A percentile compares a stretch with the other conserved stretches of the same genome.
Evolutionary conservation across 1,140 invertebrate genomes (phyloP).

Genomic region (Trichonephila clavata): DNA sequence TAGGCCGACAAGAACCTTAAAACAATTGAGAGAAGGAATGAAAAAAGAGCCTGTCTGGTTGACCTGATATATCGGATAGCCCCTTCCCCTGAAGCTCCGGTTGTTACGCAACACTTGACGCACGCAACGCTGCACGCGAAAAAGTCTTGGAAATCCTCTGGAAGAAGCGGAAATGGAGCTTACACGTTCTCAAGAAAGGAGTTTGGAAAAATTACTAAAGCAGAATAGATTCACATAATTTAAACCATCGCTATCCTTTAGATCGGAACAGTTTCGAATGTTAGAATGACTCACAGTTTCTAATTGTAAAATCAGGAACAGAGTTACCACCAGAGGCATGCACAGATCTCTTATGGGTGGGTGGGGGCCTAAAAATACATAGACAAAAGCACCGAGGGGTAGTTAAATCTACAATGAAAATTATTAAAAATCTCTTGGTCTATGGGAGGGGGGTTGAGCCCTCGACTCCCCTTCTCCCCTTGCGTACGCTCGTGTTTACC

Average conservation of each 20-base stretch:
- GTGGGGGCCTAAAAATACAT: no score
- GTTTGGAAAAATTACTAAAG: neutral
- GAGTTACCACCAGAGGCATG: no score
- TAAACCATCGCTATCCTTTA: neutral
- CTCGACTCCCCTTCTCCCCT: no score
- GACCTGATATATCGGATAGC: conserved; percentile 57
- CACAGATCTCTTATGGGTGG: no score
- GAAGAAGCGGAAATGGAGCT: conserved; percentile 19
- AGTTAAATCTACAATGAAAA: no score
- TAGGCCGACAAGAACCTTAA: neutral
- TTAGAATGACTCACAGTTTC: neutral
- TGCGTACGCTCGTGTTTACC: no score
- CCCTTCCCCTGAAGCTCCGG: conserved; percentile 28
- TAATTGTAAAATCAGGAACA: no score
- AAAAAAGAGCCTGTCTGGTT: conserved; percentile 30
- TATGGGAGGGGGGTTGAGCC: no score
- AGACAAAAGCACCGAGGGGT: no score
- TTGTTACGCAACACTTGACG: conserved; percentile 63
- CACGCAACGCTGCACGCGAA: conserved; percentile 62
- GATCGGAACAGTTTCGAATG: neutral
- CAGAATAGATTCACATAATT: neutral
- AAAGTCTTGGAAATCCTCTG: conserved; percentile 15
- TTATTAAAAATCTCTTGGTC: no score
- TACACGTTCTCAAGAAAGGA: neutral
- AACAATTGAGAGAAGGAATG: neutral